Evolutionary conservation across 2,888 invertebrate genomes (phyloP).

Genomic region (Polietes domitor): DNA sequence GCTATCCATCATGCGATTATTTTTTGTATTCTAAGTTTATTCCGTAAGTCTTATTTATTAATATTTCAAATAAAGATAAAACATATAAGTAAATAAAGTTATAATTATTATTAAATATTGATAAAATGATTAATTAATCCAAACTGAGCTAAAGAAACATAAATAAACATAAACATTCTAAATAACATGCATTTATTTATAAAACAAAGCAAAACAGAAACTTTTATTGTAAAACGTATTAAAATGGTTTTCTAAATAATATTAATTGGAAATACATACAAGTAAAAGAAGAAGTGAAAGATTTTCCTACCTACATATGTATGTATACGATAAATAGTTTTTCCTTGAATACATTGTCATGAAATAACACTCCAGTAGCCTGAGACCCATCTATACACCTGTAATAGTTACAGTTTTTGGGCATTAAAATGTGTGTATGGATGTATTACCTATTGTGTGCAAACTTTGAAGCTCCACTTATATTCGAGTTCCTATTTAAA

Average conservation of each 20-base stretch:
- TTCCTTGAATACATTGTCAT: too few species aligned
- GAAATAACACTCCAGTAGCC: too few species aligned
- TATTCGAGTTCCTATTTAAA: too few species aligned
- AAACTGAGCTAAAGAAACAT: slow-evolving; percentile 3
- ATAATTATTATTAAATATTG: slow-evolving; percentile 33
- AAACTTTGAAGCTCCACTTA: too few species aligned
- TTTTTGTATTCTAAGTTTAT: slow-evolving; percentile 33
- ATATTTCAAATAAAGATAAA: slow-evolving; percentile 45
- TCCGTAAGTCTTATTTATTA: slow-evolving; percentile 62
- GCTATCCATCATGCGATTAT: slow-evolving; percentile 35
- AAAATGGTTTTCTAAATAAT: background rate
- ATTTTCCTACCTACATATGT: too few species aligned
- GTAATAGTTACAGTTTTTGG: too few species aligned
- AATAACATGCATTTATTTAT: slow-evolving; percentile 40
- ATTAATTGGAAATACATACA: too few species aligned
- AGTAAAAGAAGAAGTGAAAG: too few species aligned
- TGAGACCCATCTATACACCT: too few species aligned
- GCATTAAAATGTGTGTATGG: too few species aligned
- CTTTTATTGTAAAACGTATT: slow-evolving; percentile 1
- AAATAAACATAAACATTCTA: slow-evolving; percentile 34
- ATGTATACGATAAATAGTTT: too few species aligned
- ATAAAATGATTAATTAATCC: background rate
- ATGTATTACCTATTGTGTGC: too few species aligned
- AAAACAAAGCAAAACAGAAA: background rate
- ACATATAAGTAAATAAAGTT: slow-evolving; percentile 12